Evolutionary conservation across 2,113 vertebrate species (phyloP).

Genomic region (Chloebia gouldiae): DNA sequence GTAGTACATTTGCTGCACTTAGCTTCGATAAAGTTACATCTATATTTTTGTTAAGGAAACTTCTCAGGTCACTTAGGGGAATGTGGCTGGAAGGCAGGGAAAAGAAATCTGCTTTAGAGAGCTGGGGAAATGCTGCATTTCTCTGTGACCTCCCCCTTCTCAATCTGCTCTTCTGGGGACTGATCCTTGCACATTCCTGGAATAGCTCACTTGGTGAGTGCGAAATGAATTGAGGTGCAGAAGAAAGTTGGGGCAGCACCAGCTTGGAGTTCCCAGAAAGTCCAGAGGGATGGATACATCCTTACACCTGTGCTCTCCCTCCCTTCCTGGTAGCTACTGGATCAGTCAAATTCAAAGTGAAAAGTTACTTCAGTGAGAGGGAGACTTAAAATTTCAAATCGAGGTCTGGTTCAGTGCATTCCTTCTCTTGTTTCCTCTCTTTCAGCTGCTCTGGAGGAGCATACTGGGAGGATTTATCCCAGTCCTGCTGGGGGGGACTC

Average conservation of each 20-base stretch:
- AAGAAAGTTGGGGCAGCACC: neutral
- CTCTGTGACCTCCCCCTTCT: neutral
- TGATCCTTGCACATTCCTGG: constrained; percentile 56
- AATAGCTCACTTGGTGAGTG: neutral
- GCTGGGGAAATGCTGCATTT: neutral
- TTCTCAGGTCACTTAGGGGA: neutral
- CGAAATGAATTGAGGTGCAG: neutral
- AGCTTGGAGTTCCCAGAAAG: neutral
- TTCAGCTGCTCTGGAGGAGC: neutral
- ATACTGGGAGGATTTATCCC: neutral
- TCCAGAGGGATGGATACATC: neutral
- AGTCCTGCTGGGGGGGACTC: neutral
- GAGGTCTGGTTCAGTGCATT: neutral
- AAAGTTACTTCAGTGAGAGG: neutral
- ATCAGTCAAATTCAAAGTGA: constrained; percentile 25
- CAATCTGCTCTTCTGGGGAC: neutral
- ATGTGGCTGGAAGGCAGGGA: constrained; percentile 39
- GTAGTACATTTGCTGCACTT: constrained; percentile 41
- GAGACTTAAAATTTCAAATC: constrained; percentile 32
- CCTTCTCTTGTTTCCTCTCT: neutral
- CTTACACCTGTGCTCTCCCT: neutral
- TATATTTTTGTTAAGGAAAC: constrained; percentile 67
- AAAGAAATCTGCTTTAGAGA: neutral
- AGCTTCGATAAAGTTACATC: constrained; percentile 75
- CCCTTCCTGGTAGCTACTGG: neutral